Base-by-base conservation (phyloP, 2,888 invertebrate genomes). In the Tenthredo livida region DNA sequence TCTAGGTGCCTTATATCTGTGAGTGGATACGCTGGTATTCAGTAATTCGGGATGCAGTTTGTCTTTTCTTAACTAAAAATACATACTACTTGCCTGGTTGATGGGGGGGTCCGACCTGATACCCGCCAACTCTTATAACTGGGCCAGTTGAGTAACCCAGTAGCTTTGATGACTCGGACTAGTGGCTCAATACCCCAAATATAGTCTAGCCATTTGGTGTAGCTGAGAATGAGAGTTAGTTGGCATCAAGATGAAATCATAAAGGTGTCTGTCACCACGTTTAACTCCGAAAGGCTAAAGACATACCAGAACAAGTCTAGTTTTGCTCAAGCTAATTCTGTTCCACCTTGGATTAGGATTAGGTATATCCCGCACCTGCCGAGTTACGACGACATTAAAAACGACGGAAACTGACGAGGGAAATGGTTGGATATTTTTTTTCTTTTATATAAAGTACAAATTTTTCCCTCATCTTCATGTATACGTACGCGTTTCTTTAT, bases 51-150 rank as follows among this genome's bases (percentile, higher is more conserved):
- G 88, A 86, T 86, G 88, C 86, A 82, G 87, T 85, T 86, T 65
- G 37, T 33, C n/a, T 65, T 70, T 47, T n/a, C 78, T 87, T 86
- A 73, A 86, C 90, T 90, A 90, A 90, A 91, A 91, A 91, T 90
- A 91, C 67, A 25, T 33, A 54, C 80, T 88, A 84, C 87, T 17
- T 75, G 29, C 61, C 61, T 12, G 61, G 61, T 25, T 25, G 37
- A 70, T 33, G 70, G 17, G 33, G 77, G 54, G 77, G 54, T 54
- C 50, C 77, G 33, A 77, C 75, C 50, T 50, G 15, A 25, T 61
- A 89, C 88, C 87, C 87, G 91, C 91, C 91, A 91, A 91, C 89
- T 91, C 89, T 90, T 90, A 90, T 90, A 91, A 91, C 89, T 91
- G 90, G 91, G 90, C 90, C 91, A 91, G 89, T 89, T 89, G 89